Conservation (phyloP, 2,888 invertebrate species). For the Phorcus lineatus region DNA sequence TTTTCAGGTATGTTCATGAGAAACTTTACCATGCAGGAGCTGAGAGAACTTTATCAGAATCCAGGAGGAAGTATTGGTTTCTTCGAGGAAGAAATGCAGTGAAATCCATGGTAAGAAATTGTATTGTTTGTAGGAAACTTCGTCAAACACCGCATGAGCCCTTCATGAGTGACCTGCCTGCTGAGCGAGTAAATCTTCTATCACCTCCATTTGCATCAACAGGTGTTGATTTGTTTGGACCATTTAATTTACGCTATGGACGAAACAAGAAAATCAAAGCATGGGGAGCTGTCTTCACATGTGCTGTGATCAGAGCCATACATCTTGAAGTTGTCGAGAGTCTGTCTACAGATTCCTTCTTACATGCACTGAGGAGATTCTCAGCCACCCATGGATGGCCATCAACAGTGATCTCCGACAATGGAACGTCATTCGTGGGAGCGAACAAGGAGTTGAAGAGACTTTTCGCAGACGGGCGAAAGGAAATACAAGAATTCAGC, state of each 20-base stretch:
- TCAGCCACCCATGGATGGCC: slow-evolving; percentile 32
- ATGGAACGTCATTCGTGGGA: slow-evolving; percentile 6
- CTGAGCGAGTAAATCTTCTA: not conserved
- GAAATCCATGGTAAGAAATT: slow-evolving; percentile 14
- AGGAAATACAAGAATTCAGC: too few species aligned
- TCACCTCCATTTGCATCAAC: slow-evolving; percentile 23
- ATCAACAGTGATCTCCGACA: slow-evolving; percentile 29
- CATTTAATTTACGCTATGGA: slow-evolving; percentile 5
- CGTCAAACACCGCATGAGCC: not conserved
- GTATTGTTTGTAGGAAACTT: slow-evolving; percentile 22
- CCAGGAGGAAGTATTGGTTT: slow-evolving; percentile 13
- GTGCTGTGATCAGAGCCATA: slow-evolving; percentile 22
- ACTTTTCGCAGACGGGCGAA: too few species aligned
- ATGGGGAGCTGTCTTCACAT: slow-evolving; percentile 32
- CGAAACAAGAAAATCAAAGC: slow-evolving; percentile 21
- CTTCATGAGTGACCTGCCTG: slow-evolving; percentile 27
- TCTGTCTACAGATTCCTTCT: slow-evolving; percentile 28
- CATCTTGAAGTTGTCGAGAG: slow-evolving; percentile 31
- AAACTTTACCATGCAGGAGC: slow-evolving; percentile 13
- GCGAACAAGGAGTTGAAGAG: not conserved
- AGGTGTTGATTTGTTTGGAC: slow-evolving; percentile 31
- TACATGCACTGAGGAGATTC: slow-evolving; percentile 31
- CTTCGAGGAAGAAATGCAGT: slow-evolving; percentile 11
- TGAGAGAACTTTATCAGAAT: slow-evolving; percentile 17
- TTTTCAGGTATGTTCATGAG: slow-evolving; percentile 14